Evolutionary conservation across 2,797 vertebrate species (phyloP).

Genomic region (Dryobates pubescens): DNA sequence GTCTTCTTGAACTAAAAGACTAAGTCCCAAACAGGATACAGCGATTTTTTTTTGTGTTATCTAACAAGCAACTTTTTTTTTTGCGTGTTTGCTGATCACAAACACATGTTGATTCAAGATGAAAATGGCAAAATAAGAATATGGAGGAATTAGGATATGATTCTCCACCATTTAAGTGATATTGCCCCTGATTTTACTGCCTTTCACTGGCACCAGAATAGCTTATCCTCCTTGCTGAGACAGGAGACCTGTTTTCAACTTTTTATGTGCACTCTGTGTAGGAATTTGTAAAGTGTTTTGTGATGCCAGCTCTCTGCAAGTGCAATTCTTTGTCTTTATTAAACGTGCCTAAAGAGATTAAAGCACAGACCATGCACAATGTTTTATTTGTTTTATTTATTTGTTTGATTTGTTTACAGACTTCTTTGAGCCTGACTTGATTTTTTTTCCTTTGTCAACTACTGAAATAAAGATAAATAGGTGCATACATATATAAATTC

Average conservation of each 20-base stretch:
- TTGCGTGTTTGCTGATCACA: not conserved
- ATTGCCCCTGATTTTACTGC: not conserved
- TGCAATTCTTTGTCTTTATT: not conserved
- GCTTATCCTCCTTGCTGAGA: not conserved
- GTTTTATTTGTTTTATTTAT: not conserved
- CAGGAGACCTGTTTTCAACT: not conserved
- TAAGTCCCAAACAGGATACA: rapidly evolving
- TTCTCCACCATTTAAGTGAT: not conserved
- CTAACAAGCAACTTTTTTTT: rapidly evolving
- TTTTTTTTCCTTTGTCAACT: not conserved
- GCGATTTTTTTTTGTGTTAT: not conserved
- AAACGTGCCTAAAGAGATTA: not conserved
- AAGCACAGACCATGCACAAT: not conserved
- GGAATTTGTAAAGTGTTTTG: not conserved
- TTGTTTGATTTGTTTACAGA: not conserved
- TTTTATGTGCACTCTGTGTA: not conserved
- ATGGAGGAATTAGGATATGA: not conserved
- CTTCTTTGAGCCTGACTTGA: not conserved
- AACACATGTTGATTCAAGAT: not conserved
- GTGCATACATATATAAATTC: not conserved
- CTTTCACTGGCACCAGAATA: not conserved
- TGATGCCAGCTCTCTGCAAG: not conserved
- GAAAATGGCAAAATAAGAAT: not conserved
- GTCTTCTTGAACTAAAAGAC: not conserved
- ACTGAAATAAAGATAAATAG: not conserved